Base-by-base conservation (phyloP, 2,888 invertebrate genomes). In the Aromia moschata region DNA sequence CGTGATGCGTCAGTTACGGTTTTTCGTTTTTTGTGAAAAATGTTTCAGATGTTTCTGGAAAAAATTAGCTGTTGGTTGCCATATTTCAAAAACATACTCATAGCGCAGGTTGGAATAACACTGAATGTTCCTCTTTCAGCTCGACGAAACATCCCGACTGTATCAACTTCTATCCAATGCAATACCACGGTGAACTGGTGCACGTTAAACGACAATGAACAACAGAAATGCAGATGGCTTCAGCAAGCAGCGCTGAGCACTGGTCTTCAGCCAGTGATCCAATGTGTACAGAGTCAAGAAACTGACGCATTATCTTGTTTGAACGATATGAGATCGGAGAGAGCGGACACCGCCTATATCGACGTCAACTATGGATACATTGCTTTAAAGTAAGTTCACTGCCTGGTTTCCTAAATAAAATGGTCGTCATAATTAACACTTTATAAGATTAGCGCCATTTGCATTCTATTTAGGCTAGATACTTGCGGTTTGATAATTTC, bases 341-440 rank as follows among this genome's bases (percentile, higher is more conserved):
- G 78, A 2, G 83, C 85, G 0, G 89, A 89, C 67, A 83, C 89
- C 62, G 83, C 87, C 9, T 83, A 85, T 0, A 81, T 85, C 2
- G 86, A 87, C 12, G 85, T 88, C 0, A 86, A 88, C 71, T 87
- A 85, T 58, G 89, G 89, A 56, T 86, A 84, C 64, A 69, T 88
- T 15, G 87, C 87, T 0, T 83, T 87, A 74, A 81, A 82, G 89
- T 88, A 72, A 83, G 84, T 83, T 15, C 41, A 1, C 4, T 17
- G n/a, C n/a, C n/a, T n/a, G n/a, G n/a, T n/a, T n/a, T n/a, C n/a
- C n/a, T n/a, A n/a, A n/a, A n/a, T n/a, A n/a, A n/a, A n/a, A n/a
- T n/a, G n/a, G n/a, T n/a, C n/a, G n/a, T n/a, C n/a, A n/a, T n/a
- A n/a, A n/a, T n/a, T n/a, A n/a, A n/a, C n/a, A n/a, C n/a, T n/a